phyloP scores from a whole-genome alignment of 2,888 invertebrate species.

The Erannis defoliaria region DNA sequence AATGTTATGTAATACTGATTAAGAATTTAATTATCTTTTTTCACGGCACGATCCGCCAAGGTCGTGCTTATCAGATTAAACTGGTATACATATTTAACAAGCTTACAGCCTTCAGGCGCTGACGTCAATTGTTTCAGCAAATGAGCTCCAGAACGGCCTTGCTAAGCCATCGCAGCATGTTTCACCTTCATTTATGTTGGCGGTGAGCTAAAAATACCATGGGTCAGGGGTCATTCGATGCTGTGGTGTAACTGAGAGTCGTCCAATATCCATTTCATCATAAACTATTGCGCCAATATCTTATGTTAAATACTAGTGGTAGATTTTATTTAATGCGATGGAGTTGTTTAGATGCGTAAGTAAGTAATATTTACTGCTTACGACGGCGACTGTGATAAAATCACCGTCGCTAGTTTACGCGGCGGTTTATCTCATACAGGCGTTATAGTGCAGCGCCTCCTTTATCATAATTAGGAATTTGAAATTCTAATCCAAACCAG shows the following conservation, averaged over 20 bases:
- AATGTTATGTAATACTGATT: conserved; percentile 37
- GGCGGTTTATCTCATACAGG: background rate
- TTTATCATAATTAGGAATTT: conserved; percentile 50
- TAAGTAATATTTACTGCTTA: background rate
- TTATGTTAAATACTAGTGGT: conserved; percentile 16
- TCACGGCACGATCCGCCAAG: conserved; percentile 52
- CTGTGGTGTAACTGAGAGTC: conserved; percentile 47
- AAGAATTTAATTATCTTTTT: conserved; percentile 45
- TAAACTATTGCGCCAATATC: conserved; percentile 21
- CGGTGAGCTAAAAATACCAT: conserved; percentile 77
- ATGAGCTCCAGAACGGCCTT: conserved; percentile 73
- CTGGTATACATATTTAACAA: conserved; percentile 67
- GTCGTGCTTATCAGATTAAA: conserved; percentile 69
- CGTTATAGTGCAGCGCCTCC: conserved; percentile 42
- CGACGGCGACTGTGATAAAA: no score
- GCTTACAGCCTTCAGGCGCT: conserved; percentile 70
- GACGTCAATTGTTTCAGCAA: conserved; percentile 85
- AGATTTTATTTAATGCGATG: background rate
- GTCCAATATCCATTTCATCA: conserved; percentile 28
- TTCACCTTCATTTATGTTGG: conserved; percentile 48
- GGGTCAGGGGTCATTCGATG: conserved; percentile 74
- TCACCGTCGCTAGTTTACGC: no score
- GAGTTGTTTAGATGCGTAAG: no score
- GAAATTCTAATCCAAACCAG: conserved; percentile 46
- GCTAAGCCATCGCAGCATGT: conserved; percentile 57